Base-by-base conservation (phyloP, 2,797 vertebrate genomes). In the Sebastolobus alascanus region DNA sequence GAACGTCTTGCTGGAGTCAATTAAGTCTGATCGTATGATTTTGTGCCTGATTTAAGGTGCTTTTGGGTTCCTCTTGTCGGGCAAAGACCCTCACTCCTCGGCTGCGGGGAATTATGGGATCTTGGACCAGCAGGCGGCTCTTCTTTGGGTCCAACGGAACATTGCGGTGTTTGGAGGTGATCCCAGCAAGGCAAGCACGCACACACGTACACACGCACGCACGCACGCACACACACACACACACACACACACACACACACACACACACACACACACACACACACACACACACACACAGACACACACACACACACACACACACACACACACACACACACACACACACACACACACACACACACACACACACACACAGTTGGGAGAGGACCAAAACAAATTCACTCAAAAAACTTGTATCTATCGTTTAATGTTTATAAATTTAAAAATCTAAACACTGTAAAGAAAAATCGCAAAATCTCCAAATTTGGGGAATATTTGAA, bases 31-130 rank as follows among this genome's bases (percentile, higher is more conserved):
- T 87, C 77, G 86, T 88, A 85, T 89, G 77, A 89, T 58, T 13
- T 60, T 27, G 2, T 79, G 54, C 60, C 0, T 82, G 65, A 60
- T 31, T 89, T 25, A 87, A 96, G 96, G 96, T 33, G 96, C 95
- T 0, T 96, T 96, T 65, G 96, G 95, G 35, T 96, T 96, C 90
- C 94, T 96, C 0, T 94, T 96, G 69, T 94, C 94, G 7, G 96
- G 96, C 2, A 93, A 90, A 85, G 90, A 96, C 70, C 87, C 91
- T 8, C 75, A 83, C 55, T 79, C 86, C 5, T 93, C 95, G 2
- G 92, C 94, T 0, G 63, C 84, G 9, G 96, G 95, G 70, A 96
- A 96, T 87, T 96, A 96, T 73, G 96, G 95, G 70, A 92, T 96
- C 68, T 50, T 96, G 91, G 96, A 96, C 81, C 96, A 96, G 88